Evolutionary conservation across 2,888 invertebrate species (phyloP).

Genomic region (Arrhopalites spinosus): DNA sequence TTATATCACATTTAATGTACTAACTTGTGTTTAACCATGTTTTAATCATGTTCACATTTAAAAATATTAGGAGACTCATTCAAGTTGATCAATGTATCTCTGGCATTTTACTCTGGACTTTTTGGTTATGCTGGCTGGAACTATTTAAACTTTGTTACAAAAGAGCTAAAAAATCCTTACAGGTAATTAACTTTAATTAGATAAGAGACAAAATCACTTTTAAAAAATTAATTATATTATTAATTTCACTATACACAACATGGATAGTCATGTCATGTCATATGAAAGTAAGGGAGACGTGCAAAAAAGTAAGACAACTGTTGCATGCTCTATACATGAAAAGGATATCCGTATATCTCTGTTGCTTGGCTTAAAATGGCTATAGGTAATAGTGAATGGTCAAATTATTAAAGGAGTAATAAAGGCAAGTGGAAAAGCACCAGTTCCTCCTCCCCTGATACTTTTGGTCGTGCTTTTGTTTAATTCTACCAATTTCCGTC

Average conservation of each 20-base stretch:
- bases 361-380: too few relatives aligned
- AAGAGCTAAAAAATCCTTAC: slow-evolving; percentile 90
- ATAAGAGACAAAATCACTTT: too few relatives aligned
- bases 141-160: slow-evolving; percentile 91
- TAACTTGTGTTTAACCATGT: neutral
- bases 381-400: too few relatives aligned
- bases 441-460: neutral
- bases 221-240: too few relatives aligned
- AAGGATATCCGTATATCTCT: too few relatives aligned
- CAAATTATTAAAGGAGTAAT: too few relatives aligned
- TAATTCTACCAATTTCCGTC: slow-evolving; percentile 24
- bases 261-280: too few relatives aligned
- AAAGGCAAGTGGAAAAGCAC: neutral
- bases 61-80: slow-evolving; percentile 13
- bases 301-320: too few relatives aligned
- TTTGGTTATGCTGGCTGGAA: slow-evolving; percentile 85
- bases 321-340: too few relatives aligned
- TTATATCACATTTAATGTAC: neutral
- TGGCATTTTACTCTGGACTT: slow-evolving; percentile 82
- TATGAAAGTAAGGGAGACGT: too few relatives aligned
- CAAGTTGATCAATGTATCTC: slow-evolving; percentile 62
- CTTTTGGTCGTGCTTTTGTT: slow-evolving; percentile 21
- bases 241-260: too few relatives aligned
- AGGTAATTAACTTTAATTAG: slow-evolving; percentile 63
- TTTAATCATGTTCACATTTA: too few relatives aligned